phyloP scores from a whole-genome alignment of 1,140 invertebrate genomes.

The Ditylenchus dipsaci region DNA sequence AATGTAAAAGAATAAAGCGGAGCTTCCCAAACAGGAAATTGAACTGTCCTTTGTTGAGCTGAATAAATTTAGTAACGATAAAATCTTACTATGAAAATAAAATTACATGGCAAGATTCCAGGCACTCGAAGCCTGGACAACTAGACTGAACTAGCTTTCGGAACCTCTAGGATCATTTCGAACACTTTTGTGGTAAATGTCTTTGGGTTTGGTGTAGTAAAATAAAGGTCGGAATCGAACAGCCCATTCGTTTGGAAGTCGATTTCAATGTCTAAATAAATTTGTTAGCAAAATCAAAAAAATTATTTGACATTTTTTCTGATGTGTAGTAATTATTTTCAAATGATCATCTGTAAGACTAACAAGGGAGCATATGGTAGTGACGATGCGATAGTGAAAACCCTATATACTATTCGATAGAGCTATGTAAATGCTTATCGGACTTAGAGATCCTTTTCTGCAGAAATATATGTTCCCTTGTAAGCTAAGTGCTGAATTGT shows the following conservation, averaged over 20 bases:
- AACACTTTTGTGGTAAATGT: constrained; percentile 15
- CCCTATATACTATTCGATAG: too few relatives aligned
- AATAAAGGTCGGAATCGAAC: constrained; percentile 31
- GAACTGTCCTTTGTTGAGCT: constrained; percentile 25
- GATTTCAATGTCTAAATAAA: constrained; percentile 37
- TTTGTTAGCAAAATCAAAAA: background rate
- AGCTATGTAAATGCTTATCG: too few relatives aligned
- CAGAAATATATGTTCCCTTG: too few relatives aligned
- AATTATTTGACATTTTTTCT: too few relatives aligned
- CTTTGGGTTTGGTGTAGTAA: constrained; percentile 22
- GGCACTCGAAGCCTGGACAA: constrained; percentile 12
- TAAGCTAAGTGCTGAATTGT: too few relatives aligned
- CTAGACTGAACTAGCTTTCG: background rate
- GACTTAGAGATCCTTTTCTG: too few relatives aligned
- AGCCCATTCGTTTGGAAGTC: constrained; percentile 33
- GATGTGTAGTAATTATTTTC: too few relatives aligned
- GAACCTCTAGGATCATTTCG: background rate
- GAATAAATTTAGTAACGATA: background rate
- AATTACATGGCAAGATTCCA: constrained; percentile 15
- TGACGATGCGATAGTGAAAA: too few relatives aligned
- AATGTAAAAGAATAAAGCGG: constrained; percentile 1
- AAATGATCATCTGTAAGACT: too few relatives aligned
- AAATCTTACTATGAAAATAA: background rate
- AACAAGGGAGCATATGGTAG: too few relatives aligned
- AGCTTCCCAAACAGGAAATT: constrained; percentile 32